Evolutionary conservation across 2,797 vertebrate genomes (phyloP), one percentile per base, ranked within the genome.

Genomic region (Myotis myotis): DNA sequence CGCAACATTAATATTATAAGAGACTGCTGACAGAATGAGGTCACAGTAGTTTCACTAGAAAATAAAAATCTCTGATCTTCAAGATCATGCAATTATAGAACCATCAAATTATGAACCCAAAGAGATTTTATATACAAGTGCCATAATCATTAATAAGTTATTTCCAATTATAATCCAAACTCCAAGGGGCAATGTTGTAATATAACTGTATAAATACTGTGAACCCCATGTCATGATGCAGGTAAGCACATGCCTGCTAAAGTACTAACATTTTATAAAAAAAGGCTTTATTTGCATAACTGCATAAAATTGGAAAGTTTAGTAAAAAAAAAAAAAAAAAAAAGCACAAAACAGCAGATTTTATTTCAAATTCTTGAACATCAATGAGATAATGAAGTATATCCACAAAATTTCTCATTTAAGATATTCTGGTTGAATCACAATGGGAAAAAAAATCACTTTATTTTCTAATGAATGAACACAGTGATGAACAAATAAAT

Each of bases 131-230:
- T 51, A 93, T 74, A 76, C 62, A 96, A 78, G 94, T 62, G 55
- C 87, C 96, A 89, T 94, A 95, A 87, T 66, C 75, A 90, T 25
- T 30, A 96, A 96, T 92, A 95, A 97, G 95, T 74, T 95, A 94
- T 86, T 94, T 97, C 47, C 97, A 96, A 91, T 96, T 97, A 96
- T 93, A 91, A 92, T 70, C 30, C 17, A 88, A 94, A 96, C 41
- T n/a, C 22, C 28, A 90, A 87, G 49, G 38, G 38, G 13, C 51
- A 96, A 93, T 44, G 20, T 22, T 95, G 19, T 72, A 33, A 66
- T 66, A 68, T 89, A 93, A 86, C 33, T 47, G 12, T 15, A 86
- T 17, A 66, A 49, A 83, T 55, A 93, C 22, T 44, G 15, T 82
- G 64, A 82, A 57, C 16, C 36, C 36, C 33, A 90, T 49, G 38